Base-by-base conservation (phyloP, 2,888 invertebrate species). In the Horisme vitalbata region DNA sequence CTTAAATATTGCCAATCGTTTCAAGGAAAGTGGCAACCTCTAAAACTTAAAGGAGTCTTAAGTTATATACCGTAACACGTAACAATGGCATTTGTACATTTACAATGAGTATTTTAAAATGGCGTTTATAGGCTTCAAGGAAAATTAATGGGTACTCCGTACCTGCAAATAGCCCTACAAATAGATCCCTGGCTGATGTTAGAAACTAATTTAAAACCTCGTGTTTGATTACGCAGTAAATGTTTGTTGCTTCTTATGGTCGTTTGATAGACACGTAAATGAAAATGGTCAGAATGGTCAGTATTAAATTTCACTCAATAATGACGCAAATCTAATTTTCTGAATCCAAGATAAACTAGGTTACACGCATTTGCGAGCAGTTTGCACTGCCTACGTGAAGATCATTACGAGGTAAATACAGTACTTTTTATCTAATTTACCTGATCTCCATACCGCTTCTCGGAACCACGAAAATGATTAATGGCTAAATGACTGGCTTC, bases 11-110 rank as follows among this genome's bases (percentile, higher is more conserved):
- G n/a, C 26, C 6, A 10, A 12, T 26, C 9, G 9, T 24, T 24
- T 1, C 21, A 14, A 52, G 54, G 46, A 10, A 52, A 46, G 61
- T 58, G 57, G 46, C 63, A 58, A 63, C 57, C 60, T 54, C 51
- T 46, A 53, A 58, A 55, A 63, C 61, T 57, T 55, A 37, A 55
- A 57, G 59, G 55, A 43, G 24, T 12, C 8, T 13, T 8, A 7
- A 10, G 28, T 41, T 41, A 37, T 38, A 31, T 23, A 38, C 41
- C 41, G 41, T 46, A 43, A 39, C 55, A 47, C 32, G 48, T 48
- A 50, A 48, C 43, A 26, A 31, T 20, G 34, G 27, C 15, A 33
- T 33, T 38, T 26, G 9, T 28, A 27, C 35, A 49, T 52, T 52
- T 44, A n/a, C n/a, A n/a, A n/a, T n/a, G n/a, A n/a, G n/a, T n/a